A percentile compares a stretch with the other conserved stretches of the same genome.
phyloP scores from a whole-genome alignment of 2,888 invertebrate species.

The Aquatica leii region DNA sequence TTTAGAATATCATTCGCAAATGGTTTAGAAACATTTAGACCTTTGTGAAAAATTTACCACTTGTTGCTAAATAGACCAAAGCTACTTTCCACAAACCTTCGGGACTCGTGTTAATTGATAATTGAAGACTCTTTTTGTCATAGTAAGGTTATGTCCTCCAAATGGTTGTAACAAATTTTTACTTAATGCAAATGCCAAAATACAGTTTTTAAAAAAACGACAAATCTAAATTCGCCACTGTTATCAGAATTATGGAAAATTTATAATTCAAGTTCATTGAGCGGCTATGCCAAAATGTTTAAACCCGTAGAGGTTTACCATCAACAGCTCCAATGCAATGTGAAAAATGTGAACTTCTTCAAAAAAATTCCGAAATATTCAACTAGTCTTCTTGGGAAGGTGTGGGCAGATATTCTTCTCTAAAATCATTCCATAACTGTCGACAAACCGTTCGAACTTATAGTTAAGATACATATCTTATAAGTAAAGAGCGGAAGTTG shows the following conservation, averaged over 20 bases:
- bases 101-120: not conserved
- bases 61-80: not conserved
- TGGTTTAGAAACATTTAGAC: too few relatives aligned
- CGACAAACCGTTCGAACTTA: not conserved
- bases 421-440: not conserved
- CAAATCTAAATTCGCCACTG: not conserved
- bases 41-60: not conserved
- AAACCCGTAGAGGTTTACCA: too few relatives aligned
- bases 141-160: too few relatives aligned
- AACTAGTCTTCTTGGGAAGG: too few relatives aligned
- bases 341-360: too few relatives aligned
- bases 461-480: not conserved
- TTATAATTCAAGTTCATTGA: not conserved
- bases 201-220: not conserved
- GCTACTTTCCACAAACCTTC: not conserved
- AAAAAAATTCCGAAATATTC: too few relatives aligned
- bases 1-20: too few relatives aligned
- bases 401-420: not conserved
- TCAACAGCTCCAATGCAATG: too few relatives aligned
- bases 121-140: not conserved
- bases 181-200: not conserved
- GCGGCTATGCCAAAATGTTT: not conserved
- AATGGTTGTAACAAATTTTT: not conserved
- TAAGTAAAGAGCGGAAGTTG: too few relatives aligned
- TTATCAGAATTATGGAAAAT: not conserved